Base-by-base conservation (phyloP, 2,113 vertebrate species). In the Hydrolagus affinis region DNA sequence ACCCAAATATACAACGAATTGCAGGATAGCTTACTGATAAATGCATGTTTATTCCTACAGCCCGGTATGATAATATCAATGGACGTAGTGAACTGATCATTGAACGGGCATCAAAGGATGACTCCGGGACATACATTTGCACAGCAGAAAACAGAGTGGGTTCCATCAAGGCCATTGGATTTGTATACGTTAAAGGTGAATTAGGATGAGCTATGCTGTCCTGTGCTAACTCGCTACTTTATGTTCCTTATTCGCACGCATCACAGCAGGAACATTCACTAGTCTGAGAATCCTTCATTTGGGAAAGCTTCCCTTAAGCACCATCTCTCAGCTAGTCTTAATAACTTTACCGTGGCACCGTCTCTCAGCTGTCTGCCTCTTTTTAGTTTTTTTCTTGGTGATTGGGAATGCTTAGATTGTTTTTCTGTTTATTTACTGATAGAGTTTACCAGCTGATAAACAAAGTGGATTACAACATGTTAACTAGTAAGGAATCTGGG, bases 151-250 rank as follows among this genome's bases (percentile, higher is more conserved):
- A 98, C 90, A 88, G 77, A 0, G 94, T 96, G 44, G 96, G 96
- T 86, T 95, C 93, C 83, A 92, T 98, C 89, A 98, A 94, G 88
- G 96, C 97, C 2, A 90, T 97, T 87, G 96, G 94, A 25, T 96
- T 94, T 72, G 97, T 98, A 56, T 95, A 95, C 11, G 95, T 99
- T 88, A 98, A 97, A 97, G 98, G 98, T 98, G 91, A 15, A 88
- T 87, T 64, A 21, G 15, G 23, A 9, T 17, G 80, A 0, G 44
- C 73, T 15, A 23, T 8, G 56, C 60, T 15, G n/a, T n/a, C 56
- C 9, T 71, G 2, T 28, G 12, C 15, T 76, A 44, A 25, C 60
- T 25, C 76, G 76, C 32, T 28, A 85, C 80, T 73, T 12, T 62
- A 3, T 69, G 44, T 44, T 44, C 44, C 44, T 74, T 69, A n/a